These are phyloP conservation scores for Lepidotrigona ventralis DNA, from an alignment of 1,140 invertebrate species.

Conservation along the genomic window DNA sequence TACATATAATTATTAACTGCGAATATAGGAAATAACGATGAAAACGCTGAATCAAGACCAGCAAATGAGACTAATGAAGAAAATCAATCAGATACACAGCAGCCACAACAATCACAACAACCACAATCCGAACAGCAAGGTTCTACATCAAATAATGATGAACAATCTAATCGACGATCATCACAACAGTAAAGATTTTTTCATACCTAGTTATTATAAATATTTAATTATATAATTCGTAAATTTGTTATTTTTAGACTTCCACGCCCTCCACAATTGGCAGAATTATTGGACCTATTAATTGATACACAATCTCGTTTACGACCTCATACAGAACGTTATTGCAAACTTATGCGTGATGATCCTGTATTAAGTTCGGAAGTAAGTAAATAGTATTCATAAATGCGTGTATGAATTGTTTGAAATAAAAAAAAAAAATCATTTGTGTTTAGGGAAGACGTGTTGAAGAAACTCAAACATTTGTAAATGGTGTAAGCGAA, in stretches of 20 bases:
- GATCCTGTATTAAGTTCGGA: slow-evolving; percentile 82
- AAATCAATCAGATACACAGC: slow-evolving; percentile 44
- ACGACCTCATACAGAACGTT: slow-evolving; percentile 83
- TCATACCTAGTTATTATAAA: slow-evolving; percentile 3
- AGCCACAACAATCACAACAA: background rate
- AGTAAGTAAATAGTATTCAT: slow-evolving; percentile 72
- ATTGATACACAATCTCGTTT: slow-evolving; percentile 83
- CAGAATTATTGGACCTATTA: slow-evolving; percentile 82
- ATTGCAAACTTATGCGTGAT: slow-evolving; percentile 81
- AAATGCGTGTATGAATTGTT: background rate
- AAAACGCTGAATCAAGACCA: slow-evolving; percentile 42
- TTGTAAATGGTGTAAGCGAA: slow-evolving; percentile 87
- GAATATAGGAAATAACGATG: slow-evolving; percentile 51
- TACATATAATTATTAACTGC: background rate
- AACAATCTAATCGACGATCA: slow-evolving; percentile 25
- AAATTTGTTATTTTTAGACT: slow-evolving; percentile 57
- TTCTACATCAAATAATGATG: slow-evolving; percentile 35
- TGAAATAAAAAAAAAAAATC: background rate
- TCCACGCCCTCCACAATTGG: slow-evolving; percentile 82
- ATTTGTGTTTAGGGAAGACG: slow-evolving; percentile 72
- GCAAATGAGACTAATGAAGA: slow-evolving; percentile 37
- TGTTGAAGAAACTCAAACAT: slow-evolving; percentile 81
- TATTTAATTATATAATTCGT: slow-evolving; percentile 5
- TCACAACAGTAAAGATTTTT: slow-evolving; percentile 32
- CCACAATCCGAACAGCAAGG: slow-evolving; percentile 43